phyloP scores from a whole-genome alignment of 2,888 invertebrate genomes.

The Athetis lepigone region DNA sequence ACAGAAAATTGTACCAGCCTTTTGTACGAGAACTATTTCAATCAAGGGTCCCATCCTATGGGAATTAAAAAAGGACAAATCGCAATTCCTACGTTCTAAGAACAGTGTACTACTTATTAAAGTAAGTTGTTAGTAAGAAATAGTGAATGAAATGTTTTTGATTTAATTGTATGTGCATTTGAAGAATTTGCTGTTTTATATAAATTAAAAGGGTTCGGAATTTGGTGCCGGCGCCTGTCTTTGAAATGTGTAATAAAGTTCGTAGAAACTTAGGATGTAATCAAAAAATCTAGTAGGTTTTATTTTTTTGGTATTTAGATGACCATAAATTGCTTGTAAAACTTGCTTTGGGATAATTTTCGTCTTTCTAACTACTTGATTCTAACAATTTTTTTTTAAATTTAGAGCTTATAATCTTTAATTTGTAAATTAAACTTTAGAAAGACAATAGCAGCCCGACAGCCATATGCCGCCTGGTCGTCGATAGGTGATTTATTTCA shows the following conservation, averaged over 20 bases:
- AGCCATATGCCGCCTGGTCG: no score
- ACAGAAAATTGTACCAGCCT: slow-evolving; percentile 81
- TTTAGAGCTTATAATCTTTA: no score
- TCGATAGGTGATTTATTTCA: no score
- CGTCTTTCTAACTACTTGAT: no score
- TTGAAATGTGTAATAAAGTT: background rate
- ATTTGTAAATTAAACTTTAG: no score
- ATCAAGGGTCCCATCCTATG: slow-evolving; percentile 69
- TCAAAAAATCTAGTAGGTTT: background rate
- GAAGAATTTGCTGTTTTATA: slow-evolving; percentile 15
- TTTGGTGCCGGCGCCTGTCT: slow-evolving; percentile 13
- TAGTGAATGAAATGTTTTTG: slow-evolving; percentile 41
- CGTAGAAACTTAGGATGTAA: background rate
- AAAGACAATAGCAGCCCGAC: no score
- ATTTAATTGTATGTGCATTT: slow-evolving; percentile 37
- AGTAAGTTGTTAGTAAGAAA: slow-evolving; percentile 50
- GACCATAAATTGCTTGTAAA: no score
- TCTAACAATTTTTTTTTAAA: no score
- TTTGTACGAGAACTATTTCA: slow-evolving; percentile 82
- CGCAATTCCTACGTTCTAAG: slow-evolving; percentile 42
- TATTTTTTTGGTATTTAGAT: no score
- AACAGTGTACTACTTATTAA: slow-evolving; percentile 43
- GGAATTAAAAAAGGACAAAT: slow-evolving; percentile 69
- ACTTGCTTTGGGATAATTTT: no score
- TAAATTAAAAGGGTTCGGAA: slow-evolving; percentile 8